phyloP scores from a whole-genome alignment of 2,113 vertebrate genomes.

The Rutilus rutilus region DNA sequence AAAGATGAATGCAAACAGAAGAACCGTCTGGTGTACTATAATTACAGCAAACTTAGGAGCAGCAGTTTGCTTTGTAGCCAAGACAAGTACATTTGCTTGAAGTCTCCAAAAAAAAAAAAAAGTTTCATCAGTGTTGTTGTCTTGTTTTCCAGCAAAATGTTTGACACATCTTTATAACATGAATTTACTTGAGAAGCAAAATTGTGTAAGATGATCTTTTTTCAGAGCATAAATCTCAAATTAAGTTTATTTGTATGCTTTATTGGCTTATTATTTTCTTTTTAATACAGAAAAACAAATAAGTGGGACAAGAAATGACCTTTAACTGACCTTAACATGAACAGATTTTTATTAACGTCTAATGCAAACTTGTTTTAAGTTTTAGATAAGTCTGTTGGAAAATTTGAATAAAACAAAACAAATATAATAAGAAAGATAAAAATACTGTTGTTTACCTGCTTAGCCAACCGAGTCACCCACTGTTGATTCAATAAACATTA shows the following conservation, averaged over 20 bases:
- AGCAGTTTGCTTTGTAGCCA: slow-evolving; percentile 23
- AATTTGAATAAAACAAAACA: background rate
- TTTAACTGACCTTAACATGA: background rate
- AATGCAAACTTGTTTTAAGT: background rate
- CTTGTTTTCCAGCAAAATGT: background rate
- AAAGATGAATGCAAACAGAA: slow-evolving; percentile 39
- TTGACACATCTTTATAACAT: background rate
- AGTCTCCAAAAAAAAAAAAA: background rate
- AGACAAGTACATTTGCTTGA: background rate
- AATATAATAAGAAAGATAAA: background rate
- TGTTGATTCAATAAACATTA: background rate
- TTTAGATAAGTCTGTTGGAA: background rate
- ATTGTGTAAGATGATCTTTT: background rate
- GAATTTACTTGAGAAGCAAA: background rate
- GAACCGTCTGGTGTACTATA: slow-evolving; percentile 29
- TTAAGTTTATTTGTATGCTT: background rate
- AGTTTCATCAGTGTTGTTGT: background rate
- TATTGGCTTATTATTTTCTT: background rate
- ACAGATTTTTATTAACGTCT: background rate
- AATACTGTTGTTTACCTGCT: background rate
- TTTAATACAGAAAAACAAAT: background rate
- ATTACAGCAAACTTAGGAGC: slow-evolving; percentile 30
- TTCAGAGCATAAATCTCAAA: background rate
- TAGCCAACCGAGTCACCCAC: background rate
- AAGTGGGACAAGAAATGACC: background rate